Percentiles rank a stretch among this genome's conserved stretches.
These are phyloP conservation scores for Chondrilla cf. caribensis DNA, from an alignment of 37 sponge, comb jelly and placozoan genomes.

Conservation along the genomic window DNA sequence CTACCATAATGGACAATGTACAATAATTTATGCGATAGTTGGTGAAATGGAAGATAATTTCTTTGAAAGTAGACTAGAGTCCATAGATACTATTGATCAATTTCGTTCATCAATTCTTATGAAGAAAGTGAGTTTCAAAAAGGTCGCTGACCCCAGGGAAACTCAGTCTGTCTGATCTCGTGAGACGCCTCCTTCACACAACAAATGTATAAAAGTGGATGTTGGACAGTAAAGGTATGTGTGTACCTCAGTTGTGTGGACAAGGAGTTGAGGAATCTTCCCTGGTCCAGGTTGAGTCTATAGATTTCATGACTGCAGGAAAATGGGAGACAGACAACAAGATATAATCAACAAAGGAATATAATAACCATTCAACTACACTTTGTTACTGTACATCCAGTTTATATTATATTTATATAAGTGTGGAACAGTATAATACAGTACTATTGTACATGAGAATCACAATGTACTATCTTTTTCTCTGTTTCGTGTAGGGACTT, in stretches of 20 bases:
- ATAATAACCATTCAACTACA: too few relatives aligned
- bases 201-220: neutral
- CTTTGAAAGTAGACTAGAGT: too few relatives aligned
- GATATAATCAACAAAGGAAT: neutral
- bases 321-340: neutral
- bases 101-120: too few relatives aligned
- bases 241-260: slow-evolving; percentile 59
- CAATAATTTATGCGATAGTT: too few relatives aligned
- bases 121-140: neutral
- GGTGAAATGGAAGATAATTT: too few relatives aligned
- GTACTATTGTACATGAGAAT: too few relatives aligned
- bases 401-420: neutral
- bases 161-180: neutral
- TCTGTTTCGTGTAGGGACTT: too few relatives aligned
- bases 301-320: slow-evolving; percentile 75
- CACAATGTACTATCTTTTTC: too few relatives aligned
- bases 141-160: neutral
- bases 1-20: neutral
- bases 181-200: neutral
- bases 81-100: too few relatives aligned
- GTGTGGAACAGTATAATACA: too few relatives aligned
- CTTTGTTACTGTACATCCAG: too few relatives aligned
- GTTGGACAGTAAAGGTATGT: neutral
- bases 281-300: slow-evolving; percentile 89
- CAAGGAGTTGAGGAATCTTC: slow-evolving; percentile 74